A percentile compares a stretch with the other conserved stretches of the same genome.
Evolutionary conservation across 2,113 vertebrate genomes (phyloP).

Genomic region (Macrotis lagotis): DNA sequence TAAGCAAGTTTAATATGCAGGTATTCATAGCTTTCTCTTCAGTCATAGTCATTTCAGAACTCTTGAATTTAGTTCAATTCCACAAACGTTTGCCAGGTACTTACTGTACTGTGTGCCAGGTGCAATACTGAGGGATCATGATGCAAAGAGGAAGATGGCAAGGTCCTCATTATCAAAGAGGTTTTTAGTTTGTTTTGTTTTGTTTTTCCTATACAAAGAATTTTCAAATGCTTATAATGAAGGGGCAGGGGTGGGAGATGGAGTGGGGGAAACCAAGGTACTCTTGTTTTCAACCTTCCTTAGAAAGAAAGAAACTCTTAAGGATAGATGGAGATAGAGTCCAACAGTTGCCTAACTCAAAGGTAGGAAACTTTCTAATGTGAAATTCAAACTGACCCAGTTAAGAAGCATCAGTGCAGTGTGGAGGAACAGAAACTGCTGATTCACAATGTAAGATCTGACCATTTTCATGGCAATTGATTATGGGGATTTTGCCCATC

Average conservation of each 20-base stretch:
- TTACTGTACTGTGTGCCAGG: too few relatives aligned
- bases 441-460: background rate
- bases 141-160: too few relatives aligned
- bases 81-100: too few relatives aligned
- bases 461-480: constrained; percentile 38
- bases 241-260: too few relatives aligned
- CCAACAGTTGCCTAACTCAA: constrained; percentile 8
- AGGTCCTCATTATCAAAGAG: too few relatives aligned
- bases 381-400: constrained; percentile 30
- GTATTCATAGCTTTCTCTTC: too few relatives aligned
- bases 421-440: background rate
- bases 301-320: background rate
- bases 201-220: background rate
- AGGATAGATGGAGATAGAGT: background rate
- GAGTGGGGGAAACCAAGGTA: background rate
- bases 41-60: too few relatives aligned
- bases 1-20: too few relatives aligned
- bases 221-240: background rate
- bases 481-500: constrained; percentile 44
- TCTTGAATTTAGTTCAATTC: too few relatives aligned
- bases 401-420: background rate
- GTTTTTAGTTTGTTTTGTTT: too few relatives aligned
- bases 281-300: background rate
- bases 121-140: too few relatives aligned
- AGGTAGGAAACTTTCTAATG: background rate